phyloP scores from a whole-genome alignment of 1,140 invertebrate genomes.

The Drosophila sp. region DNA sequence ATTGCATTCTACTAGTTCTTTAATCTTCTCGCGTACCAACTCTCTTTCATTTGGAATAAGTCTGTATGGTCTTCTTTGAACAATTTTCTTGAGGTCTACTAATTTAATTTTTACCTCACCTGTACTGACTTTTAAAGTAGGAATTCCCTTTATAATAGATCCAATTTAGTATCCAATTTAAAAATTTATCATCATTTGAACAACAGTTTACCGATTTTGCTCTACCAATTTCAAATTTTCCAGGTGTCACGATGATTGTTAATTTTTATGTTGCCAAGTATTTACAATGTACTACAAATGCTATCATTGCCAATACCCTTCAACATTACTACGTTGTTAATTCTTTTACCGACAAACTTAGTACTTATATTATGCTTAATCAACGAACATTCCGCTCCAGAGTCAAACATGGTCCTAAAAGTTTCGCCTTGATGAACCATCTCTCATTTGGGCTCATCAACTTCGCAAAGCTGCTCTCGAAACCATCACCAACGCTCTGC shows the following conservation, averaged over 20 bases:
- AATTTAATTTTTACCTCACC: constrained; percentile 28
- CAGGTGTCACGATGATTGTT: neutral
- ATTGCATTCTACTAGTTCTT: too few species aligned
- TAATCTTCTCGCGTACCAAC: constrained; percentile 12
- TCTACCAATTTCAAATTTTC: too few species aligned
- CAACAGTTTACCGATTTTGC: too few species aligned
- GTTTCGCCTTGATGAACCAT: constrained; percentile 16
- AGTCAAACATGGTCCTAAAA: constrained; percentile 11
- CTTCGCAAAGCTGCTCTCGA: too few species aligned
- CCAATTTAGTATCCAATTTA: constrained; percentile 32
- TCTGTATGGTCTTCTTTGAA: constrained; percentile 21
- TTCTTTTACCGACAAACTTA: too few species aligned
- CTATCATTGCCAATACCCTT: constrained; percentile 20
- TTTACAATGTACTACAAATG: neutral
- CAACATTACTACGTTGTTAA: neutral
- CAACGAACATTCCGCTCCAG: too few species aligned
- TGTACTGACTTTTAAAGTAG: neutral
- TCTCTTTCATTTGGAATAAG: constrained; percentile 19
- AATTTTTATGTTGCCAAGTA: constrained; percentile 5
- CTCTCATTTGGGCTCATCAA: constrained; percentile 17
- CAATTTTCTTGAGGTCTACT: constrained; percentile 17
- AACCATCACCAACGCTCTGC: too few species aligned
- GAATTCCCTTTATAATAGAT: constrained; percentile 26
- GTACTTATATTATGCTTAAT: too few species aligned
- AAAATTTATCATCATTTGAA: constrained; percentile 20